Percentiles rank a stretch among this genome's conserved stretches.
Conservation (phyloP, 23 tunicate genomes). For the Trididemnum miniatum region DNA sequence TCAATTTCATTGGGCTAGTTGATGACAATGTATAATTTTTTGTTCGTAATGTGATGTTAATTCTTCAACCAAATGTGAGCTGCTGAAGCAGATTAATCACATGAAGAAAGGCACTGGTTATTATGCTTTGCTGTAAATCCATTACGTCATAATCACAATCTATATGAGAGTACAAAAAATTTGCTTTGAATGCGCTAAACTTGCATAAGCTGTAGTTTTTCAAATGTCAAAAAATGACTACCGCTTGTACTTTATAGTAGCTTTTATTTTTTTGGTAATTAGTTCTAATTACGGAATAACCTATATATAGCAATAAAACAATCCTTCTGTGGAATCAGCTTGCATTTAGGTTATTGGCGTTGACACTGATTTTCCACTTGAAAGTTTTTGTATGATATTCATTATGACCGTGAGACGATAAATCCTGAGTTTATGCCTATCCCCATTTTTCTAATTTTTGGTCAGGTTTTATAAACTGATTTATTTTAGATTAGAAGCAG, state of each 20-base stretch:
- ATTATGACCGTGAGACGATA: background rate
- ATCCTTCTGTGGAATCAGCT: too few relatives aligned
- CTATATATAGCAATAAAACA: too few relatives aligned
- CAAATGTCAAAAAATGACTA: too few relatives aligned
- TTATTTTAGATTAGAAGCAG: background rate
- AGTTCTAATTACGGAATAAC: too few relatives aligned
- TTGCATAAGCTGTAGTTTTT: too few relatives aligned
- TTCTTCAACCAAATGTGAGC: background rate
- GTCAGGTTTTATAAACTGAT: background rate
- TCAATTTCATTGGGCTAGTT: background rate
- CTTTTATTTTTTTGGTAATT: too few relatives aligned
- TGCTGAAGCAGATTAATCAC: background rate
- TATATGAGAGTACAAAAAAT: too few relatives aligned
- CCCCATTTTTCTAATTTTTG: background rate
- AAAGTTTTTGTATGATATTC: background rate
- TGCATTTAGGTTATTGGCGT: too few relatives aligned
- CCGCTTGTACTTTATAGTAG: too few relatives aligned
- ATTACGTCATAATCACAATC: too few relatives aligned
- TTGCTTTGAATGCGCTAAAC: too few relatives aligned
- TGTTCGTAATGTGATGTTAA: background rate
- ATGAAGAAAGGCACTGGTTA: background rate
- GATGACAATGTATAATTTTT: background rate
- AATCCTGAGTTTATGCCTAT: background rate
- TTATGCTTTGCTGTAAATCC: background rate
- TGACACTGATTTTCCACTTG: background rate